Base-by-base conservation (phyloP, 2,113 vertebrate species). In the Apeltes quadracus region DNA sequence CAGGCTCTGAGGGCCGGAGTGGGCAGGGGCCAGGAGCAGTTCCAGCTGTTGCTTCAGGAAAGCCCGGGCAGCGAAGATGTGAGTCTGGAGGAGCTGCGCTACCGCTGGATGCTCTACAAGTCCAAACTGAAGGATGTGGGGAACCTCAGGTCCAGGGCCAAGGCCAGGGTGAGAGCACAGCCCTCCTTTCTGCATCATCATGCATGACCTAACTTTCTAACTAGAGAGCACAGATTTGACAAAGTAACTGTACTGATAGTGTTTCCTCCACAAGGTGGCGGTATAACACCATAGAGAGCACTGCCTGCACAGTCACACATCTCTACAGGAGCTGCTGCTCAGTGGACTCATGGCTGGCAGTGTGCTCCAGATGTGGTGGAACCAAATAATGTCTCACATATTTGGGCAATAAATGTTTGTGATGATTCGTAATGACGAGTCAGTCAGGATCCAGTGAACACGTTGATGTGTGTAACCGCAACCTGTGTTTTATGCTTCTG, bases 41-140 rank as follows among this genome's bases (percentile, higher is more conserved):
- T 87, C 78, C 77, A 92, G 71, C 68, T 85, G 39, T 29, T 93
- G 59, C 77, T 93, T 56, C 11, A 38, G 72, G 69, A 93, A 82
- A 3, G 85, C 15, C 71, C 89, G 71, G 1, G 53, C 29, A 16
- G 90, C 90, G 1, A 94, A 0, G 89, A 93, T 6, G 46, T 87
- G 27, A 44, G 50, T 20, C 76, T 94, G 75, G 97, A 98, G 76
- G 95, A 97, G 0, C 83, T 99, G 23, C 94, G 95, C 11, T 97
- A 97, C 80, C 93, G 13, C 27, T 99, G 97, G 97, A 96, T 97
- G 94, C 95, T 99, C 0, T 95, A 98, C 90, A 99, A 98, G 83
- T 94, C 96, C 55, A 95, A 97, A 69, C 91, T 99, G 68, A 94
- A 92, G 55, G 94, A 96, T 2, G 81, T 83, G 15, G 3, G 76